Percentiles rank a stretch among this genome's conserved stretches.
Evolutionary conservation across 2,888 invertebrate species (phyloP).

Genomic region (Taenaris catops): DNA sequence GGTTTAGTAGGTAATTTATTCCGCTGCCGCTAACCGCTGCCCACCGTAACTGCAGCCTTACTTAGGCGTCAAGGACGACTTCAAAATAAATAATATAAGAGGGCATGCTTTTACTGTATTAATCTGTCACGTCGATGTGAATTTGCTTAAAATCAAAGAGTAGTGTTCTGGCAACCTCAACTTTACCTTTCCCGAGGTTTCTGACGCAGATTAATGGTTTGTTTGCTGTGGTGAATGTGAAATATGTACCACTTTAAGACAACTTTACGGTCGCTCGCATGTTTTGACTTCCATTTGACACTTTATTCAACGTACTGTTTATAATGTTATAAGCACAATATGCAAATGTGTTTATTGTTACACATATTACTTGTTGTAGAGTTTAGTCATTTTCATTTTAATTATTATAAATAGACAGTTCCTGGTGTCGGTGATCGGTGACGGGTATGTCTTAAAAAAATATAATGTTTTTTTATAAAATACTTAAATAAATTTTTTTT

Average conservation of each 20-base stretch:
- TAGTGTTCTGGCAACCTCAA: conserved; percentile 45
- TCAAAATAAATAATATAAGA: conserved; percentile 5
- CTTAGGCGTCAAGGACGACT: not conserved
- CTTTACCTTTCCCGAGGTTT: conserved; percentile 43
- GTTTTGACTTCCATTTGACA: conserved; percentile 19
- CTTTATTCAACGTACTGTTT: conserved; percentile 17
- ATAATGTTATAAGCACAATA: too few relatives aligned
- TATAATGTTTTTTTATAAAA: too few relatives aligned
- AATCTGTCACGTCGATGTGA: conserved; percentile 52
- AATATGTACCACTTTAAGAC: conserved; percentile 29
- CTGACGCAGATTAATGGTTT: conserved; percentile 58
- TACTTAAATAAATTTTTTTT: too few relatives aligned
- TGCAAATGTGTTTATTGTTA: too few relatives aligned
- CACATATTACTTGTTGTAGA: too few relatives aligned
- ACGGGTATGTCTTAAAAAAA: too few relatives aligned
- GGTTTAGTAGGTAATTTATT: too few relatives aligned
- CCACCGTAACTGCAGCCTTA: too few relatives aligned
- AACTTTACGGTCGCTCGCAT: conserved; percentile 20
- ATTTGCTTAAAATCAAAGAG: conserved; percentile 48
- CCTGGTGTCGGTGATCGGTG: too few relatives aligned
- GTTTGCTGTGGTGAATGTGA: conserved; percentile 40
- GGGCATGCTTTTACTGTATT: conserved; percentile 11
- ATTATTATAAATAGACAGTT: too few relatives aligned
- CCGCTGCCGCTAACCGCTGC: too few relatives aligned
- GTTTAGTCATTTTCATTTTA: too few relatives aligned